phyloP scores from a whole-genome alignment of 2,888 invertebrate genomes.

The Megaustenia siamemsis region DNA sequence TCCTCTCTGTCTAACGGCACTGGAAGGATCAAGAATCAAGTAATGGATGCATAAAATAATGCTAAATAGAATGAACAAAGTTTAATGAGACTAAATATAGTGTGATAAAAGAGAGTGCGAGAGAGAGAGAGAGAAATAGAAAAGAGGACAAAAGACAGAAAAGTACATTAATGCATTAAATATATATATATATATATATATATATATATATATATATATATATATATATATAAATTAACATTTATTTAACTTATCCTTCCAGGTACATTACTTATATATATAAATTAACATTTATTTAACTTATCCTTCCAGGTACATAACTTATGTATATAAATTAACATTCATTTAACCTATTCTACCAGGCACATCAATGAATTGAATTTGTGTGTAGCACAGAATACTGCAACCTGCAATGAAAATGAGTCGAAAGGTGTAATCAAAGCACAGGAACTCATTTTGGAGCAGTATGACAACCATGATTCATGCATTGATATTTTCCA shows the following conservation, averaged over 20 bases:
- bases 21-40: no score
- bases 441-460: not conserved
- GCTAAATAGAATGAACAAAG: no score
- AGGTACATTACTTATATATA: no score
- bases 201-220: not conserved
- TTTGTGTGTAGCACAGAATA: constrained; percentile 37
- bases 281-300: no score
- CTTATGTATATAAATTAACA: no score
- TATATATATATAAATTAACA: not conserved
- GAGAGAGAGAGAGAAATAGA: not conserved
- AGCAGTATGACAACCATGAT: constrained; percentile 19
- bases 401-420: not conserved
- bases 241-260: no score
- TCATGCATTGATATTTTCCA: constrained; percentile 29
- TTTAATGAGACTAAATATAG: no score
- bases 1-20: no score
- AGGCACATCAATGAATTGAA: constrained; percentile 34
- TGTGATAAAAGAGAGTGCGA: not conserved
- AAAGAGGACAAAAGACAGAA: not conserved
- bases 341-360: not conserved
- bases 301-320: no score
- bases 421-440: not conserved
- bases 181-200: not conserved
- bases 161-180: not conserved
- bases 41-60: no score